Evolutionary conservation across 1,140 invertebrate genomes (phyloP), one percentile per base, ranked within the genome.

Genomic region (Subanguina moxae): DNA sequence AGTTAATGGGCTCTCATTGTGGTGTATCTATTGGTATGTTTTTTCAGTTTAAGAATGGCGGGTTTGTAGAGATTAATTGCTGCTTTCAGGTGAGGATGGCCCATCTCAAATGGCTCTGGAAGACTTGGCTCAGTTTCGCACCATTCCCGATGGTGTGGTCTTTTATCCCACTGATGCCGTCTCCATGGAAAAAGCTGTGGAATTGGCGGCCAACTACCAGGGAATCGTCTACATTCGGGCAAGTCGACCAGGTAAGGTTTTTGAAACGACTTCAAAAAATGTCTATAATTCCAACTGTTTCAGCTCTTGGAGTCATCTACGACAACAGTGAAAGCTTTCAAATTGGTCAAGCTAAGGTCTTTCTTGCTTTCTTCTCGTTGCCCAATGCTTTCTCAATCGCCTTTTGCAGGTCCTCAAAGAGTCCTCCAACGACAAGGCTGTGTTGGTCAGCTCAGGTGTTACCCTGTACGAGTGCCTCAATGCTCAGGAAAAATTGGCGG

Each of bases 51-150:
- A 38, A 3, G 77, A 67, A 57, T 65, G 70, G 30, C 66, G 23
- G 42, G 23, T 52, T 70, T 62, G 28, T 70, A 19, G n/a, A 73
- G 52, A 11, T 38, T 69, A 17, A 75, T 32, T 71, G 85, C 92
- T 93, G 32, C 32, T 38, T 38, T 38, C 32, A 38, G 32, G 32
- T 59, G 93, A 96, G 84, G 94, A 97, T 86, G 95, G 95, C 5
- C 94, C 95, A n/a, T 94, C 91, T 59, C 95, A 99, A 86, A 99
- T 99, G 96, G 96, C 91, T 52, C 85, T 99, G 0, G 96, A 99
- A 86, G 96, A 99, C 84, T 84, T 99, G 45, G 91, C 93, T 0
- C 88, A 98, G 87, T 99, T 99, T 88, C 87, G 95, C 62, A 83
- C 89, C 13, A 88, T 99, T 73, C 93, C 94, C 43, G 89, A 90